Percentiles rank a stretch among this genome's conserved stretches.
phyloP scores from a whole-genome alignment of 1,140 invertebrate species.

The Pteromalus puparum region DNA sequence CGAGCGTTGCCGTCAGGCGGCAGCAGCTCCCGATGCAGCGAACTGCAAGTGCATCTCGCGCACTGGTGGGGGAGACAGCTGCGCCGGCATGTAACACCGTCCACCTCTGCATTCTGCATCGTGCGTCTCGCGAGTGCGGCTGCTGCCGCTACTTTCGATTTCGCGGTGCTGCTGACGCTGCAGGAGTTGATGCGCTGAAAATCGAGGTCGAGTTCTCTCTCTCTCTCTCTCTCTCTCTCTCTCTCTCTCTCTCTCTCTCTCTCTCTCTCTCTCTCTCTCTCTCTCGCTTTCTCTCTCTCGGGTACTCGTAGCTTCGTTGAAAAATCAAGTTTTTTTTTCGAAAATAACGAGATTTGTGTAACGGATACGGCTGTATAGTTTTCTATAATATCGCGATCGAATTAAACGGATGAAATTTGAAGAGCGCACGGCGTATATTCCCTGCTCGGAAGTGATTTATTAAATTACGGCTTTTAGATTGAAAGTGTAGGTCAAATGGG shows the following conservation, averaged over 20 bases:
- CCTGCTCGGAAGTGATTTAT: not conserved
- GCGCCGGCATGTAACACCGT: not conserved
- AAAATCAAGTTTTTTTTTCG: not conserved
- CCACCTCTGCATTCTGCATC: slow-evolving; percentile 9
- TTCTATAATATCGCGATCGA: not conserved
- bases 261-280: not conserved
- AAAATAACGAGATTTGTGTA: not conserved
- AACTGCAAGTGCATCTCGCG: not conserved
- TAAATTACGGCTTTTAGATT: not conserved
- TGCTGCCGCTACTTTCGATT: slow-evolving; percentile 14
- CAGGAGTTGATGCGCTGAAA: slow-evolving; percentile 19
- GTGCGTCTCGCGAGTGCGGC: not conserved
- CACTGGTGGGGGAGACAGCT: slow-evolving; percentile 6
- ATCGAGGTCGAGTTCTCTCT: slow-evolving; percentile 33
- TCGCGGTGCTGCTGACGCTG: slow-evolving; percentile 6
- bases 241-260: not conserved
- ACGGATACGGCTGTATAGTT: not conserved
- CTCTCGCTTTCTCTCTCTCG: no score
- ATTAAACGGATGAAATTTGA: not conserved
- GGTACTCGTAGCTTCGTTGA: not conserved
- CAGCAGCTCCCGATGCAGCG: slow-evolving; percentile 27
- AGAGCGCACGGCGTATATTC: not conserved
- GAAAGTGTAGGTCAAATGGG: not conserved
- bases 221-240: no score
- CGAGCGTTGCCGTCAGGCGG: slow-evolving; percentile 12